A percentile compares a stretch with the other conserved stretches of the same genome.
These are phyloP conservation scores for Ctena decussata DNA, from an alignment of 2,888 invertebrate genomes.

Conservation along the genomic window DNA sequence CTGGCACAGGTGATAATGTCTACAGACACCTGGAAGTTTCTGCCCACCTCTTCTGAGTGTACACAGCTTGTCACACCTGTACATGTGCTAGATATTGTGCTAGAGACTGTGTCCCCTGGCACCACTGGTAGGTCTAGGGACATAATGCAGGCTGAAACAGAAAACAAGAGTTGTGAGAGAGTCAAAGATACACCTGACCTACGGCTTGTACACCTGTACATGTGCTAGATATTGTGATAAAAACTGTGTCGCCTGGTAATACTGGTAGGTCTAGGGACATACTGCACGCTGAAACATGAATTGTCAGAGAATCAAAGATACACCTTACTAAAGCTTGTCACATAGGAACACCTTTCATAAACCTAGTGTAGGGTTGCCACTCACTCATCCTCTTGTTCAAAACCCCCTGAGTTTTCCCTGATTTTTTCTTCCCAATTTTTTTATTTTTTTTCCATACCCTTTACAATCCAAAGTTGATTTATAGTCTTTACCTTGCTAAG, in stretches of 20 bases:
- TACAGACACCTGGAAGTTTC: conserved; percentile 34
- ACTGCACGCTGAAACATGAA: conserved; percentile 28
- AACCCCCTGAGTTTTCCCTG: too few relatives aligned
- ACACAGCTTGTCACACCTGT: conserved; percentile 60
- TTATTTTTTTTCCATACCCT: too few relatives aligned
- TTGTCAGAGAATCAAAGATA: too few relatives aligned
- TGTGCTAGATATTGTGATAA: conserved; percentile 37
- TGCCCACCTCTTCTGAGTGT: conserved; percentile 25
- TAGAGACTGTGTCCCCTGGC: conserved; percentile 34
- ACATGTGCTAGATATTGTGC: conserved; percentile 47
- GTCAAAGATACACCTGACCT: too few relatives aligned
- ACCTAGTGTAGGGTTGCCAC: too few relatives aligned
- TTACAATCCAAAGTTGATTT: too few relatives aligned
- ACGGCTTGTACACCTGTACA: conserved; percentile 65
- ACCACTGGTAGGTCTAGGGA: conserved; percentile 24
- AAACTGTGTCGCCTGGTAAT: conserved; percentile 30
- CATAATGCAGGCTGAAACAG: conserved; percentile 23
- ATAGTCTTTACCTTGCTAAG: too few relatives aligned
- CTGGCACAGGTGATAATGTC: conserved; percentile 40
- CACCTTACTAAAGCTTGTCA: too few relatives aligned
- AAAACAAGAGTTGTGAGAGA: too few relatives aligned
- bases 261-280: conserved; percentile 15
- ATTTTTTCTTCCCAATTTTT: too few relatives aligned
- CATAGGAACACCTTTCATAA: too few relatives aligned
- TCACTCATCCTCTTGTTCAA: too few relatives aligned